Base-by-base conservation (phyloP, 1,140 invertebrate species). In the Drepana arcuata region DNA sequence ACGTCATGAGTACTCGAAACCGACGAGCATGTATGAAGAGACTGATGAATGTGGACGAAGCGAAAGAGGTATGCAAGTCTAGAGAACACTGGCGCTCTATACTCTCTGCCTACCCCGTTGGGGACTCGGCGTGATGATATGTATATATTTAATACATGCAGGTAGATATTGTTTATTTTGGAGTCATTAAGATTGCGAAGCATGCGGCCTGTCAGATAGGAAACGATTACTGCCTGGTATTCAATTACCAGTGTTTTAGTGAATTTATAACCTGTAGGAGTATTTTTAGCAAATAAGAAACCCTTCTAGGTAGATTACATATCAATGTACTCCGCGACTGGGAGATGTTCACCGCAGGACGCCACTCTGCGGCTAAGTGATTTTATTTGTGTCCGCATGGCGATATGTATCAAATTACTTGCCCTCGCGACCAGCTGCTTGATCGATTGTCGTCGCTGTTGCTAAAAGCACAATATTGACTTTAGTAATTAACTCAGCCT, bases 341-440 rank as follows among this genome's bases (percentile, higher is more conserved):
- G 67, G 67, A 55, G 63, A 68, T 62, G 61, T 43, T 33, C 73
- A 32, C 73, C 43, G 38, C 63, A 54, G 74, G 74, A 65, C 52
- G 59, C 70, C 74, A 75, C 70, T 77, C 62, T 32, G 48, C 52
- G 36, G 45, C 66, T 77, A 77, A 77, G 75, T 80, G 75, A 80
- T 73, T 79, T 77, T 74, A 73, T 80, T 80, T 77, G 72, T 71
- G 75, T 69, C 66, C 68, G 71, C 75, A 77, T 80, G 66, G 69
- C 74, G 59, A 67, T 64, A 64, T 69, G 68, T 79, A 79, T 79
- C 74, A 67, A 63, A 77, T 79, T 80, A 77, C 75, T 37, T 32
- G 57, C 54, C 58, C 53, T 59, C 51, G 63, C 53, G 50, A 60
- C 74, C 66, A 74, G 67, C 74, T 77, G 72, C 39, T 77, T 79